Evolutionary conservation across 2,888 invertebrate genomes (phyloP).

Genomic region (Drosophila pseudotakahashii): DNA sequence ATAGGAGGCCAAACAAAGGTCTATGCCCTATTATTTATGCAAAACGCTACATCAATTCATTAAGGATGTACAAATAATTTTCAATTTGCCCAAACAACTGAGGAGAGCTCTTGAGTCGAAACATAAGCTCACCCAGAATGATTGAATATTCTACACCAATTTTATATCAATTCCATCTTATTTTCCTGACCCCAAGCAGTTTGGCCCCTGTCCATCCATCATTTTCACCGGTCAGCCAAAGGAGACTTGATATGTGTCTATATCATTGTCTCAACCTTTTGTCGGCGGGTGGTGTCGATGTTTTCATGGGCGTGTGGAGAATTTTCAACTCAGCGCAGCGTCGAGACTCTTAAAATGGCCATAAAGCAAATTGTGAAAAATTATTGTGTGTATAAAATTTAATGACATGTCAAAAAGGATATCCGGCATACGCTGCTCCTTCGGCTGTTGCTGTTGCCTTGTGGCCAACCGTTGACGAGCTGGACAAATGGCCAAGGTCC

Average conservation of each 20-base stretch:
- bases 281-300: slow-evolving; percentile 27
- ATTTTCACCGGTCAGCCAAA: slow-evolving; percentile 13
- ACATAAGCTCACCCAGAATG: slow-evolving; percentile 31
- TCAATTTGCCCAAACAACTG: slow-evolving; percentile 17
- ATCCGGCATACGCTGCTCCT: slow-evolving; percentile 69
- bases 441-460: slow-evolving; percentile 4
- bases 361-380: slow-evolving; percentile 80
- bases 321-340: slow-evolving; percentile 59
- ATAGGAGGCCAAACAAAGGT: slow-evolving; percentile 21
- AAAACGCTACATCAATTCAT: slow-evolving; percentile 32
- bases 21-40: slow-evolving; percentile 23
- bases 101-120: slow-evolving; percentile 18
- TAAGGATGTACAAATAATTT: slow-evolving; percentile 26
- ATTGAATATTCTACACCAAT: slow-evolving; percentile 43
- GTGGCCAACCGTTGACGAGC: slow-evolving; percentile 54
- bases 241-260: slow-evolving; percentile 24
- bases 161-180: slow-evolving; percentile 17
- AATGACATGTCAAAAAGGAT: slow-evolving; percentile 82
- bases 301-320: slow-evolving; percentile 34
- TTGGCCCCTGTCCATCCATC: slow-evolving; percentile 37
- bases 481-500: slow-evolving; percentile 54
- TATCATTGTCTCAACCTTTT: slow-evolving; percentile 35
- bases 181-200: slow-evolving; percentile 24
- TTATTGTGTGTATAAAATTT: slow-evolving; percentile 80
- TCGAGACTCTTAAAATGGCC: slow-evolving; percentile 68